phyloP scores from a whole-genome alignment of 2,797 vertebrate genomes.

The Cynopterus sphinx region DNA sequence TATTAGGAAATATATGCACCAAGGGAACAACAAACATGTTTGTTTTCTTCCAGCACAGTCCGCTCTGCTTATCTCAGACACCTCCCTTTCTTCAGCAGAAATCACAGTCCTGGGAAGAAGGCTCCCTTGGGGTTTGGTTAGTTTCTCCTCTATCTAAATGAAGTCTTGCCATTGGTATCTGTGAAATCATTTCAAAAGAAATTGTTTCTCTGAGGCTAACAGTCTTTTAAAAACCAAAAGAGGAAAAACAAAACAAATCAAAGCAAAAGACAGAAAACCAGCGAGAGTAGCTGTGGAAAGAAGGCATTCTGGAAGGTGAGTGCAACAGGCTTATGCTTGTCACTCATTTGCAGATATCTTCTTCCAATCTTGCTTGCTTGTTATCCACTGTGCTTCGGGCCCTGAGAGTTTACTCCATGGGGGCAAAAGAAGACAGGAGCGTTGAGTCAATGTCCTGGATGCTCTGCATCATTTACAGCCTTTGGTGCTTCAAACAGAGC shows the following conservation, averaged over 20 bases:
- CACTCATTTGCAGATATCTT: neutral
- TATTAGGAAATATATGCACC: slow-evolving; percentile 54
- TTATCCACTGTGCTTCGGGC: neutral
- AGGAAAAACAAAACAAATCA: no score
- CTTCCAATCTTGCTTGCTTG: neutral
- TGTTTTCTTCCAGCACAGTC: slow-evolving; percentile 38
- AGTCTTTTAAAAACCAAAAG: neutral
- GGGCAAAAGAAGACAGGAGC: no score
- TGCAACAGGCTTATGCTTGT: accelerated
- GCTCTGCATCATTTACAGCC: neutral
- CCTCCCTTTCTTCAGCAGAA: slow-evolving; percentile 61
- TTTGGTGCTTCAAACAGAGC: neutral
- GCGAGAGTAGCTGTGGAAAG: neutral
- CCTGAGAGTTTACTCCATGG: neutral
- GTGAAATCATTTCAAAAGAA: slow-evolving; percentile 68
- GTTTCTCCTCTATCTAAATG: slow-evolving; percentile 35
- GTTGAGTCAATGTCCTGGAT: neutral
- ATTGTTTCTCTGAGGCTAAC: slow-evolving; percentile 24
- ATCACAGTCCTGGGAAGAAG: slow-evolving; percentile 6
- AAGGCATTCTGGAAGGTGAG: neutral
- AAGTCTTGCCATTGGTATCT: slow-evolving; percentile 71
- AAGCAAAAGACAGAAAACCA: no score
- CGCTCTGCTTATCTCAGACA: slow-evolving; percentile 55
- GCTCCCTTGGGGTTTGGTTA: slow-evolving; percentile 8
- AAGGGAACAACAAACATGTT: slow-evolving; percentile 44